A percentile compares a stretch with the other conserved stretches of the same genome.
Evolutionary conservation across 2,113 vertebrate species (phyloP).

Genomic region (Helogale parvula): DNA sequence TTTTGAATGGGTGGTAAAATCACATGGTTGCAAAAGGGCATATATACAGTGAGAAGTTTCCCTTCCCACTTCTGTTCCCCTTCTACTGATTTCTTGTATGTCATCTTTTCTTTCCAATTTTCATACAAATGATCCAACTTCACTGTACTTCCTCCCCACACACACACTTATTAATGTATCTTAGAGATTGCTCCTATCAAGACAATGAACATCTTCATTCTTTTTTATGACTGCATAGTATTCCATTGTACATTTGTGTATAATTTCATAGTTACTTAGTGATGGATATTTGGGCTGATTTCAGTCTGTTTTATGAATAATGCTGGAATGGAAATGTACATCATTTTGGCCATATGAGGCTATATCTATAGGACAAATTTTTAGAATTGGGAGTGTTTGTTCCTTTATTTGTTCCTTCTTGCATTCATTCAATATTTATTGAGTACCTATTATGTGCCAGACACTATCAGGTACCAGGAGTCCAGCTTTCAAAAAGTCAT

Average conservation of each 20-base stretch:
- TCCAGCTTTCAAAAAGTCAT: conserved; percentile 26
- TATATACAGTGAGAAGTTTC: neutral
- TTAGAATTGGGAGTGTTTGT: conserved; percentile 49
- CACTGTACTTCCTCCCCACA: neutral
- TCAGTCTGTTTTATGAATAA: neutral
- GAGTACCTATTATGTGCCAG: conserved; percentile 70
- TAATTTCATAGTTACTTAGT: neutral
- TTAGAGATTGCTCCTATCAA: neutral
- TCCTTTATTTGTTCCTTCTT: conserved; percentile 24
- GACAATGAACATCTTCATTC: neutral
- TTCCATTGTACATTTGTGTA: conserved; percentile 4
- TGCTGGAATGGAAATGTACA: conserved; percentile 29
- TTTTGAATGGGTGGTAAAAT: neutral
- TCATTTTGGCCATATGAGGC: neutral
- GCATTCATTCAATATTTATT: conserved; percentile 52
- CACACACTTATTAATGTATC: neutral
- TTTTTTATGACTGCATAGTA: neutral
- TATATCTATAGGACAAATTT: neutral
- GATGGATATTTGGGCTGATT: neutral
- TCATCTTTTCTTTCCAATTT: neutral
- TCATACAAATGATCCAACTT: neutral
- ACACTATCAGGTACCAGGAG: conserved; percentile 43
- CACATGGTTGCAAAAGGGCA: neutral
- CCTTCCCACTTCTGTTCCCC: neutral
- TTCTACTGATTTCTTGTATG: neutral